Base-by-base conservation (phyloP, 1,140 invertebrate genomes). In the Cryptotermes secundus region DNA sequence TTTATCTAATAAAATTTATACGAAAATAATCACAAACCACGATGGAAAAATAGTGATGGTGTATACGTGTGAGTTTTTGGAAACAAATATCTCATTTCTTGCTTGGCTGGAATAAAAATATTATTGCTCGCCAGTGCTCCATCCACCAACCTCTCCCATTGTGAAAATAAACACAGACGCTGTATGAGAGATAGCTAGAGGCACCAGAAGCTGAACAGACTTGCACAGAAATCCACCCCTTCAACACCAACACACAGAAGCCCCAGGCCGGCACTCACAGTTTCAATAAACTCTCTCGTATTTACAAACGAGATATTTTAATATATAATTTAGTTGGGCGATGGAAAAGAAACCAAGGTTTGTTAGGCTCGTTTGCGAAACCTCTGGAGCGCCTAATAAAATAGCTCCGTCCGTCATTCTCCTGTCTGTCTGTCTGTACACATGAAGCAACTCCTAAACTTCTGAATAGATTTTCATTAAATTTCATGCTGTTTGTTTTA, bases 81-180 rank as follows among this genome's bases (percentile, higher is more conserved):
- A 65, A 65, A 65, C 59, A 65, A 65, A 65, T 31, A 65, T 65
- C 59, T 65, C 59, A 65, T 65, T 65, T 65, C 59, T 65, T 65
- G 59, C 59, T 1, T 65, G 59, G 59, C n/a, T 65, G 59, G n/a
- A 65, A n/a, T n/a, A 65, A 65, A 65, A 65, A 65, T 65, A 65
- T 65, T 65, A 65, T 65, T 65, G 24, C 59, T 65, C 26, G 22
- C 59, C 59, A 65, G 59, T 12, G n/a, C 24, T 65, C 24, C 2
- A 65, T n/a, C 59, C n/a, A 65, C 22, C 59, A 12, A 9, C 59
- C 26, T 65, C 26, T 26, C 59, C 59, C 26, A n/a, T 12, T 65
- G 59, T 65, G 59, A 65, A 65, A 65, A 65, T 65, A 65, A 65
- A 65, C 59, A 65, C 3, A 7, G 59, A 26, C 59, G 26, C 7